phyloP scores from a whole-genome alignment of 1,140 invertebrate species.

The Lepidurus arcticus region DNA sequence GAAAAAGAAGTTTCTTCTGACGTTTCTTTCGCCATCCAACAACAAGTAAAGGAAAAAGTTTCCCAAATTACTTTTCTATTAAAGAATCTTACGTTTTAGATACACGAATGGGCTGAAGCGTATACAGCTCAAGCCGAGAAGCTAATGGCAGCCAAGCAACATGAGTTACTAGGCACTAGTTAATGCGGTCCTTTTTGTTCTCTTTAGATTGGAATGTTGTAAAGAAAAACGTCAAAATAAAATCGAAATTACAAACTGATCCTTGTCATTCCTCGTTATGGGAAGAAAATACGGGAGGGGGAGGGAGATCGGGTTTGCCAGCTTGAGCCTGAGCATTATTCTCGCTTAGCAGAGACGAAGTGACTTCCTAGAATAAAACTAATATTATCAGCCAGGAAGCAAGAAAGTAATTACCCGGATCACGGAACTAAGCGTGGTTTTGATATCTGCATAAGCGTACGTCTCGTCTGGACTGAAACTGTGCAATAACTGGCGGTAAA shows the following conservation, averaged over 20 bases:
- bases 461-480: slow-evolving; percentile 17
- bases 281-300: not conserved
- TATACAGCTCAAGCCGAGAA: slow-evolving; percentile 61
- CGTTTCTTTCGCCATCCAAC: slow-evolving; percentile 55
- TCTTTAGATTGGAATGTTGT: slow-evolving; percentile 15
- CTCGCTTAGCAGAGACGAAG: not conserved
- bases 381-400: not conserved
- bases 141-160: slow-evolving; percentile 60
- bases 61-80: not conserved
- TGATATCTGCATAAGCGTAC: slow-evolving; percentile 25
- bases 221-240: not conserved
- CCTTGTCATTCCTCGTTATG: not conserved
- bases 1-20: slow-evolving; percentile 56
- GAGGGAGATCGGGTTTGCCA: slow-evolving; percentile 21
- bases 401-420: slow-evolving; percentile 26
- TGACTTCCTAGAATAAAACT: not conserved
- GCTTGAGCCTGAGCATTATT: not conserved
- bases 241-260: not conserved
- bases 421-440: slow-evolving; percentile 5
- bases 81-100: slow-evolving; percentile 43
- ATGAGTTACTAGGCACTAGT: slow-evolving; percentile 57
- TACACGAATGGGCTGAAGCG: slow-evolving; percentile 58
- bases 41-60: slow-evolving; percentile 47
- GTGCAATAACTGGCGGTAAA: slow-evolving; percentile 28
- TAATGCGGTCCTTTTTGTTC: not conserved